Conservation (phyloP, 2,888 invertebrate genomes). For the Andricus quercusramuli region DNA sequence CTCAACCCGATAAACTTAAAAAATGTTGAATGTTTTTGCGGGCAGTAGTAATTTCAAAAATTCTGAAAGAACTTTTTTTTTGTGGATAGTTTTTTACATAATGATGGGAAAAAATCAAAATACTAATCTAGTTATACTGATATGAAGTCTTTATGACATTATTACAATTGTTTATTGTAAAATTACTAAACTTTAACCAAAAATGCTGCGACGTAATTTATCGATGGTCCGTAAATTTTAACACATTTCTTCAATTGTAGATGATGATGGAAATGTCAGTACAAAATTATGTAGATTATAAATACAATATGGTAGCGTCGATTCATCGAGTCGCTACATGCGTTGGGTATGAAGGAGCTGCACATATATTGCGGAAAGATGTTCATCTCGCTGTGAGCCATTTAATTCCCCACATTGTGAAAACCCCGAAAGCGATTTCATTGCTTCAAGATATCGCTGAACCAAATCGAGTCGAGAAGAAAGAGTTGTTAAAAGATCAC, state of each 20-base stretch:
- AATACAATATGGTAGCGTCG: conserved; percentile 82
- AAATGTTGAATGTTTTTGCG: no score
- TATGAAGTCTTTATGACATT: no score
- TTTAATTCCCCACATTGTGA: conserved; percentile 82
- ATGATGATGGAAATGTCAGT: conserved; percentile 82
- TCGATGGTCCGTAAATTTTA: neutral
- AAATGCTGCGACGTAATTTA: no score
- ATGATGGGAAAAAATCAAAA: no score
- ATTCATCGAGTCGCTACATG: conserved; percentile 83
- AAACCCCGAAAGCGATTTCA: conserved; percentile 80
- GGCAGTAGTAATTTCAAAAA: no score
- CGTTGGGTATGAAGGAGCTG: conserved; percentile 85
- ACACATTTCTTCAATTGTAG: conserved; percentile 58
- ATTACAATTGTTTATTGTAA: no score
- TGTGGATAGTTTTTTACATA: no score
- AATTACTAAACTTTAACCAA: no score
- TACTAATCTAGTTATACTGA: no score
- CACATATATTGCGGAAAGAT: conserved; percentile 86
- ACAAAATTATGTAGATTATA: conserved; percentile 81
- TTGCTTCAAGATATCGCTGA: conserved; percentile 84
- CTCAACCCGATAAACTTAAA: no score
- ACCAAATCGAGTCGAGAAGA: conserved; percentile 81
- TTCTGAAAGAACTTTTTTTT: no score
- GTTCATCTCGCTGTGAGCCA: conserved; percentile 85
- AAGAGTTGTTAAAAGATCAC: conserved; percentile 82